These are phyloP conservation scores for Sinelater perroti DNA, from an alignment of 2,888 invertebrate genomes.

Conservation along the genomic window DNA sequence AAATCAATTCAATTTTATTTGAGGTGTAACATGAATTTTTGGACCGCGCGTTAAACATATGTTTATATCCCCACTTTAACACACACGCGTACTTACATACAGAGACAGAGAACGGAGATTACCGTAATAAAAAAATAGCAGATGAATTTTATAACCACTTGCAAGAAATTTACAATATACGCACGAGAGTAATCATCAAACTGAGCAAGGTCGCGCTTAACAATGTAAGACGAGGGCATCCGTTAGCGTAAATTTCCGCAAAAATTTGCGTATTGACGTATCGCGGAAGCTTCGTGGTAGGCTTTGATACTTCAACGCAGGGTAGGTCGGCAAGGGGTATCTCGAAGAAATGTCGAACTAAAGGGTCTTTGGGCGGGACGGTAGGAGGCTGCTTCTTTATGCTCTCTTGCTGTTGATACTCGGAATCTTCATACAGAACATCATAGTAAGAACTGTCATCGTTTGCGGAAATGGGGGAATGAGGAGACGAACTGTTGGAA, in stretches of 20 bases:
- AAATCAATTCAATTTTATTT: too few species aligned
- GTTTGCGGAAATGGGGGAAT: too few species aligned
- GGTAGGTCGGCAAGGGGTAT: constrained; percentile 54
- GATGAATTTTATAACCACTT: constrained; percentile 27
- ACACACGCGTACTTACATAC: too few species aligned
- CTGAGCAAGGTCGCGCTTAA: constrained; percentile 18
- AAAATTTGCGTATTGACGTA: constrained; percentile 50
- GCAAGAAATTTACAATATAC: constrained; percentile 34
- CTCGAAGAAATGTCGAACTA: constrained; percentile 49
- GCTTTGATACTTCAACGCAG: constrained; percentile 55
- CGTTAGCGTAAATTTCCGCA: constrained; percentile 46
- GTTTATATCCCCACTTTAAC: too few species aligned
- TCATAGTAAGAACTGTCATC: too few species aligned
- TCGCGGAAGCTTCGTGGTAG: constrained; percentile 52
- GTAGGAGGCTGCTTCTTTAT: constrained; percentile 41
- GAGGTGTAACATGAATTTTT: too few species aligned
- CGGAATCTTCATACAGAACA: too few species aligned
- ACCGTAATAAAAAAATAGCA: too few species aligned
- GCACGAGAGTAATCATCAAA: constrained; percentile 3
- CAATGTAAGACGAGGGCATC: too few species aligned
- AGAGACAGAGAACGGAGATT: too few species aligned
- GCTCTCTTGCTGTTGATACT: constrained; percentile 48
- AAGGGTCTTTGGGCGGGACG: constrained; percentile 45
- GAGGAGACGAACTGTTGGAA: too few species aligned
- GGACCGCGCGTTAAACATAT: too few species aligned